phyloP scores from a whole-genome alignment of 2,113 vertebrate species.

The Poeciliopsis prolifica region DNA sequence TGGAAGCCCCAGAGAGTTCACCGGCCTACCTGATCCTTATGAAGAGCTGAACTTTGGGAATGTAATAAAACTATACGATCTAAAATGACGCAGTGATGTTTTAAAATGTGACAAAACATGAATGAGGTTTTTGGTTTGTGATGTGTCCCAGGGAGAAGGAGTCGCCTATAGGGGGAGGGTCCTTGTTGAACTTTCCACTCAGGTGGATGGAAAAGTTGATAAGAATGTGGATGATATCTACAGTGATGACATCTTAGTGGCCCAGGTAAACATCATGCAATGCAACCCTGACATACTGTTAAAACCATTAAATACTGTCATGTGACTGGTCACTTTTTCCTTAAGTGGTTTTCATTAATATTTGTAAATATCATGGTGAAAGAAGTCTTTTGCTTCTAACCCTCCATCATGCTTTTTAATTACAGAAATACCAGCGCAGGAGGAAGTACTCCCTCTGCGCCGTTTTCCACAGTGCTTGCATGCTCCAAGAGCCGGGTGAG shows the following conservation, averaged over 20 bases:
- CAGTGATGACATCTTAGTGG: conserved; percentile 90
- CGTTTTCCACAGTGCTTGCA: conserved; percentile 92
- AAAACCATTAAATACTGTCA: background rate
- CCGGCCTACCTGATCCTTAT: conserved; percentile 89
- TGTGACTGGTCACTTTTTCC: background rate
- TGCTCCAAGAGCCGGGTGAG: conserved; percentile 93
- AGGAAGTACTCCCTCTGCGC: conserved; percentile 91
- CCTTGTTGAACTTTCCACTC: conserved; percentile 89
- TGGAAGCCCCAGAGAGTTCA: conserved; percentile 93
- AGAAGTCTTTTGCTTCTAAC: background rate
- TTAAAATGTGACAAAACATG: background rate
- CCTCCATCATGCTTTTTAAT: background rate
- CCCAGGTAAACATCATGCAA: conserved; percentile 82
- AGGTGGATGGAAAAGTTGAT: conserved; percentile 84
- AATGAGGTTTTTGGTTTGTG: conserved; percentile 23
- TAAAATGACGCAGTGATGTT: background rate
- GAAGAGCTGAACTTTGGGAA: conserved; percentile 94
- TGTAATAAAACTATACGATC: conserved; percentile 64
- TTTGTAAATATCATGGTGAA: background rate
- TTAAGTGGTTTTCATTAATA: background rate
- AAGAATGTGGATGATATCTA: conserved; percentile 88
- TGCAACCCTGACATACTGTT: background rate
- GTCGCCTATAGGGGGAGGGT: conserved; percentile 94
- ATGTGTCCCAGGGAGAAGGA: conserved; percentile 87
- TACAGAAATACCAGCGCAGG: conserved; percentile 92